Percentiles rank a stretch among this genome's conserved stretches.
phyloP scores from a whole-genome alignment of 64 coral and sea anemone genomes.

The Montipora efflorescens region DNA sequence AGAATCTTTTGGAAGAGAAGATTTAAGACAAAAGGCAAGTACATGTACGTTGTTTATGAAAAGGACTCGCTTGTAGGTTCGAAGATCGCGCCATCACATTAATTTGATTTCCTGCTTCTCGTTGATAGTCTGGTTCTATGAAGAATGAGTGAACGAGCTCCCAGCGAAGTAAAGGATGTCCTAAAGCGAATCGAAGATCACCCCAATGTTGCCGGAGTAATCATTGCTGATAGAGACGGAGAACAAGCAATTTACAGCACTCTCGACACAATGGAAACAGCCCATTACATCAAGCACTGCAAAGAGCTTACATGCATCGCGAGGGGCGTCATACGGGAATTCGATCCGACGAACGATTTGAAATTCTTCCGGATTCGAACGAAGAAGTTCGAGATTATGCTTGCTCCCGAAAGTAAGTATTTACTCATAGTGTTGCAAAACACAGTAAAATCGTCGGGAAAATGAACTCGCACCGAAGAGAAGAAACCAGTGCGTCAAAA shows the following conservation, averaged over 20 bases:
- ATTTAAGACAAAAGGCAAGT: not conserved
- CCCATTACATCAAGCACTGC: constrained; percentile 71
- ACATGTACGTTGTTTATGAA: not conserved
- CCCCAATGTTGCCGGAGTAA: constrained; percentile 61
- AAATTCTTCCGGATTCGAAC: constrained; percentile 79
- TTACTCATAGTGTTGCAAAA: constrained; percentile 81
- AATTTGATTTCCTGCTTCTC: constrained; percentile 16
- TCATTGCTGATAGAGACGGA: constrained; percentile 52
- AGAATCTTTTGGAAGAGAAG: not conserved
- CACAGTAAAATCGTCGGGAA: not conserved
- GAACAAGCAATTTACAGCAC: constrained; percentile 41
- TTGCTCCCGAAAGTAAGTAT: constrained; percentile 70
- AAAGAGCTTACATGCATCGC: constrained; percentile 43
- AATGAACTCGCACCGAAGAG: not conserved
- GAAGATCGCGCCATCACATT: not conserved
- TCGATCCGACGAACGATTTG: constrained; percentile 77
- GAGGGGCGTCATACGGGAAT: constrained; percentile 53
- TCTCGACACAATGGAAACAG: constrained; percentile 57
- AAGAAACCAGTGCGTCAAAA: not conserved
- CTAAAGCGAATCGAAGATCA: constrained; percentile 83
- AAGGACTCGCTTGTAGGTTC: not conserved
- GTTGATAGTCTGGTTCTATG: not conserved
- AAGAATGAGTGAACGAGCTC: constrained; percentile 59
- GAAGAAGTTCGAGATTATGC: constrained; percentile 68
- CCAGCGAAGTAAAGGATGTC: constrained; percentile 39